Percentiles rank a stretch among this genome's conserved stretches.
phyloP scores from a whole-genome alignment of 2,113 vertebrate species.

The Odocoileus virginianus region DNA sequence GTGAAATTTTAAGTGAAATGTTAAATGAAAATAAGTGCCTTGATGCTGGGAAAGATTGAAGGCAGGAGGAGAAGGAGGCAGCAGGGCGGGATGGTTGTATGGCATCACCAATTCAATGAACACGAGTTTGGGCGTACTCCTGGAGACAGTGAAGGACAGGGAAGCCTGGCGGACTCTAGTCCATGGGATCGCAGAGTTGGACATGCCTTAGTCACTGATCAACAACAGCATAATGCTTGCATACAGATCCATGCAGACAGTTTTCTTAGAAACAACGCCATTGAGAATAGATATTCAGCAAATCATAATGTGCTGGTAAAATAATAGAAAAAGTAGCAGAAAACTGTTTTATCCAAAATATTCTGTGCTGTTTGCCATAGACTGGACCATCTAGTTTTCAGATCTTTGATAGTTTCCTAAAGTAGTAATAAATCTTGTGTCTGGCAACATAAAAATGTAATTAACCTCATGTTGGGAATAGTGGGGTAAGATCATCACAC shows the following conservation, averaged over 20 bases:
- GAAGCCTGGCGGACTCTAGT: not conserved
- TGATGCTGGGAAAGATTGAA: not conserved
- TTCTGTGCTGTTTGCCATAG: not conserved
- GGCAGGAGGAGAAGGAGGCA: not conserved
- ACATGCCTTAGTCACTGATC: rapidly evolving
- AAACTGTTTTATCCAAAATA: not conserved
- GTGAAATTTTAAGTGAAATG: not conserved
- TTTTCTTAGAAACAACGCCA: not conserved
- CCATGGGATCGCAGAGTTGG: rapidly evolving
- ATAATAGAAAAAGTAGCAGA: not conserved
- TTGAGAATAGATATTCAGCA: not conserved
- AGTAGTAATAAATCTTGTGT: not conserved
- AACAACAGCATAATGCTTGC: not conserved
- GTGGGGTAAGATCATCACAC: not conserved
- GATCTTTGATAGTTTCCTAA: not conserved
- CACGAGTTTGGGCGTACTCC: not conserved
- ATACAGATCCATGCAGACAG: not conserved
- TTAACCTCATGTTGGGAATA: not conserved
- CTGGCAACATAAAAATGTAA: not conserved
- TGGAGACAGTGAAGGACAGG: not conserved
- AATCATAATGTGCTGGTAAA: not conserved
- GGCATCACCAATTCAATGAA: rapidly evolving
- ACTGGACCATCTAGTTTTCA: not conserved
- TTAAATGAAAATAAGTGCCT: not conserved
- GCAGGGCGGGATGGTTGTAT: not conserved